Evolutionary conservation across 2,888 invertebrate species (phyloP).

Genomic region (Myathropa florea): DNA sequence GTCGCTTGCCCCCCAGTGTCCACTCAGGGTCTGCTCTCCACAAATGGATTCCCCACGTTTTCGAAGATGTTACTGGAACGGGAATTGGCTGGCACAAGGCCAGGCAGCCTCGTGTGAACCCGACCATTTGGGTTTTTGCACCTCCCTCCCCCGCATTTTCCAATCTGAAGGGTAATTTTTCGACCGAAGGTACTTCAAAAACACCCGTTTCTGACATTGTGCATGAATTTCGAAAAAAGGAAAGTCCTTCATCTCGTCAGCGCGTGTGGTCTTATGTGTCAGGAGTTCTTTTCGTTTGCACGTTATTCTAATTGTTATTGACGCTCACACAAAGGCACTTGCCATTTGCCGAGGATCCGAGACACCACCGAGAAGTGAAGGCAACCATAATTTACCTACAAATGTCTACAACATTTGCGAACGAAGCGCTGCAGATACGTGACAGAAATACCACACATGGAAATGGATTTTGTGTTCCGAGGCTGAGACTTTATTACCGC

Average conservation of each 20-base stretch:
- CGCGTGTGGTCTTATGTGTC: conserved; percentile 22
- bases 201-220: conserved; percentile 11
- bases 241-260: not conserved
- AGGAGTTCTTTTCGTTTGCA: not conserved
- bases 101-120: too few species aligned
- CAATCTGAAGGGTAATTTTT: not conserved
- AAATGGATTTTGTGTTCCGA: not conserved
- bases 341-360: too few species aligned
- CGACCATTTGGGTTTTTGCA: too few species aligned
- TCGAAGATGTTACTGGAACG: not conserved
- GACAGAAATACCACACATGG: conserved; percentile 13
- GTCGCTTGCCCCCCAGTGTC: not conserved
- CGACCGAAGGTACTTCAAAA: conserved; percentile 9
- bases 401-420: conserved; percentile 22
- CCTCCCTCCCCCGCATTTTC: not conserved
- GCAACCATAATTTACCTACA: conserved; percentile 3
- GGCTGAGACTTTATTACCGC: not conserved
- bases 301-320: conserved; percentile 37
- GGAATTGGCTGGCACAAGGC: too few species aligned
- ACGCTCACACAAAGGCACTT: conserved; percentile 1
- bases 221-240: conserved; percentile 26
- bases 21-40: not conserved
- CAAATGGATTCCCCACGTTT: conserved; percentile 35
- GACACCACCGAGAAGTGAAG: not conserved
- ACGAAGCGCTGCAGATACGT: conserved; percentile 1